These are phyloP conservation scores for Eristalis intricaria DNA, from an alignment of 2,888 invertebrate species.

Conservation along the genomic window DNA sequence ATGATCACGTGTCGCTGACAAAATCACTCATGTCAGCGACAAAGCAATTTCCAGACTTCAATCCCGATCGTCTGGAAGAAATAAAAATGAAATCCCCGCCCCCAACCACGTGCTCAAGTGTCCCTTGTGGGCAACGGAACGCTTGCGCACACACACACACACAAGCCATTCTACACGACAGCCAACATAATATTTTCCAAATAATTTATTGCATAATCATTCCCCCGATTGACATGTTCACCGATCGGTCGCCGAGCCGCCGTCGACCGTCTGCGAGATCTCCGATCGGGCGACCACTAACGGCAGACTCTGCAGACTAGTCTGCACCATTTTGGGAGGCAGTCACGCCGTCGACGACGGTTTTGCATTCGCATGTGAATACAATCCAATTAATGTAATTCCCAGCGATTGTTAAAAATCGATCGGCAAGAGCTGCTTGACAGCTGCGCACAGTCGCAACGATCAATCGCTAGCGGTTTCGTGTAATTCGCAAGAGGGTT, in stretches of 20 bases:
- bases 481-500: slow-evolving; percentile 48
- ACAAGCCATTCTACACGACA: slow-evolving; percentile 64
- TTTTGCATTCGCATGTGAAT: slow-evolving; percentile 70
- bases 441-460: slow-evolving; percentile 11
- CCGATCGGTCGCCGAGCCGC: slow-evolving; percentile 2
- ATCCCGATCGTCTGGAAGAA: slow-evolving; percentile 38
- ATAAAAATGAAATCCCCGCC: not conserved
- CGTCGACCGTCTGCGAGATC: slow-evolving; percentile 18
- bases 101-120: slow-evolving; percentile 6
- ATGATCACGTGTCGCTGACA: slow-evolving; percentile 51
- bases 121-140: slow-evolving; percentile 21
- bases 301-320: slow-evolving; percentile 14
- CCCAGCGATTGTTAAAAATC: slow-evolving; percentile 68
- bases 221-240: slow-evolving; percentile 59
- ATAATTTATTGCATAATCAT: slow-evolving; percentile 67
- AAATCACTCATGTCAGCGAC: slow-evolving; percentile 26
- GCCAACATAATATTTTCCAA: slow-evolving; percentile 51
- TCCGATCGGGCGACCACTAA: slow-evolving; percentile 51
- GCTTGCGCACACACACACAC: too few species aligned
- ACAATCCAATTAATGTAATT: slow-evolving; percentile 71
- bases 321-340: slow-evolving; percentile 42
- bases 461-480: slow-evolving; percentile 44
- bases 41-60: slow-evolving; percentile 17
- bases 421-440: slow-evolving; percentile 31
- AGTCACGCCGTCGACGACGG: slow-evolving; percentile 12